Evolutionary conservation across 2,113 vertebrate species (phyloP).

Genomic region (Pluvianellus socialis): DNA sequence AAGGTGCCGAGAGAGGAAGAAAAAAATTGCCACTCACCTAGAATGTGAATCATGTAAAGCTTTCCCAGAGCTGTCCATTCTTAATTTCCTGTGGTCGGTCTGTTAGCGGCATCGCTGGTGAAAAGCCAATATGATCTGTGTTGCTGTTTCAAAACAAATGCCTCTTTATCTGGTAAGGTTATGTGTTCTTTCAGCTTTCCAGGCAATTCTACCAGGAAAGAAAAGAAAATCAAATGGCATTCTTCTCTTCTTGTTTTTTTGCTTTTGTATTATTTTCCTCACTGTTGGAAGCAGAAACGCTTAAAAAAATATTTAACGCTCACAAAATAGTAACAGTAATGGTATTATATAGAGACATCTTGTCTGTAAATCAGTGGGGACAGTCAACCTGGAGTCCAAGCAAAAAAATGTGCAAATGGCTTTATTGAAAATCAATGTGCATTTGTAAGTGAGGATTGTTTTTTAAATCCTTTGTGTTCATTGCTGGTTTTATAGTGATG

Average conservation of each 20-base stretch:
- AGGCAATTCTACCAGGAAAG: slow-evolving; percentile 41
- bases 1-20: slow-evolving; percentile 18
- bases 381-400: slow-evolving; percentile 28
- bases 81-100: slow-evolving; percentile 66
- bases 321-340: neutral
- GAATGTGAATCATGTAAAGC: slow-evolving; percentile 58
- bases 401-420: slow-evolving; percentile 60
- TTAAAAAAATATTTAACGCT: neutral
- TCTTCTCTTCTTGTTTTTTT: neutral
- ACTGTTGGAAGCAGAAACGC: neutral
- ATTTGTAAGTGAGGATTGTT: slow-evolving; percentile 59
- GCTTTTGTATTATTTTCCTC: neutral
- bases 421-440: slow-evolving; percentile 74
- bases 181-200: slow-evolving; percentile 48
- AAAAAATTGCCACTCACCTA: slow-evolving; percentile 44
- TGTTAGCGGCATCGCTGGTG: slow-evolving; percentile 15
- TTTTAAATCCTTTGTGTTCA: slow-evolving; percentile 32
- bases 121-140: slow-evolving; percentile 49
- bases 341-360: slow-evolving; percentile 19
- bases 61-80: slow-evolving; percentile 48
- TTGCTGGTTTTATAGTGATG: neutral
- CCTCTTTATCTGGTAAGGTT: slow-evolving; percentile 38
- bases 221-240: slow-evolving; percentile 27
- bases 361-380: slow-evolving; percentile 43
- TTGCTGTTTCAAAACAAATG: slow-evolving; percentile 64